Percentiles rank a stretch among this genome's conserved stretches.
phyloP scores from a whole-genome alignment of 2,113 vertebrate species.

The Axis porcinus region DNA sequence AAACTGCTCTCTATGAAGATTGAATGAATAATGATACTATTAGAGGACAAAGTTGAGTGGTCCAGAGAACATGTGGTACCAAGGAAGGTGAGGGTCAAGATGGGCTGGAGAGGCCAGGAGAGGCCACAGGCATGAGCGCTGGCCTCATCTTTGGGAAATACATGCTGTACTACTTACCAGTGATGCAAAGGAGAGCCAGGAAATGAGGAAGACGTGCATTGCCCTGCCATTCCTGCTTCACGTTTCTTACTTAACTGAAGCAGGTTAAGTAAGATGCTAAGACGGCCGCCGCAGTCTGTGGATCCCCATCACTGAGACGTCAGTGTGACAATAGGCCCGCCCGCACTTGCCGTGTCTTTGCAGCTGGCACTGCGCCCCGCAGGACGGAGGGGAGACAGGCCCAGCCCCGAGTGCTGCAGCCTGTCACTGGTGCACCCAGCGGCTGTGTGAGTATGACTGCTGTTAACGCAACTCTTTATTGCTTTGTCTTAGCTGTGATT shows the following conservation, averaged over 20 bases:
- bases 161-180: not conserved
- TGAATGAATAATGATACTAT: constrained; percentile 3
- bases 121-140: not conserved
- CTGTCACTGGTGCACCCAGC: not conserved
- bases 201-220: not conserved
- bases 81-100: not conserved
- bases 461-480: not conserved
- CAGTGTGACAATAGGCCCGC: not conserved
- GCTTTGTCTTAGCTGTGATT: not conserved
- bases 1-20: constrained; percentile 44
- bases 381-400: not conserved
- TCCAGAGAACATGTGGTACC: not conserved
- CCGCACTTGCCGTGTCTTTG: not conserved
- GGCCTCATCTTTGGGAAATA: not conserved
- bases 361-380: not conserved
- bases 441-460: not conserved
- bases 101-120: not conserved
- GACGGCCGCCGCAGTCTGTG: not conserved
- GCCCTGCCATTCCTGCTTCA: not conserved
- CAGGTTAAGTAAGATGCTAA: constrained; percentile 27
- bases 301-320: not conserved
- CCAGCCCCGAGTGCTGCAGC: not conserved
- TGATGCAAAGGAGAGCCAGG: not conserved
- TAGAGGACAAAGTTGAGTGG: not conserved
- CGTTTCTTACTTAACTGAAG: not conserved